Evolutionary conservation across 2,113 vertebrate species (phyloP).

Genomic region (Crotalus horridus): DNA sequence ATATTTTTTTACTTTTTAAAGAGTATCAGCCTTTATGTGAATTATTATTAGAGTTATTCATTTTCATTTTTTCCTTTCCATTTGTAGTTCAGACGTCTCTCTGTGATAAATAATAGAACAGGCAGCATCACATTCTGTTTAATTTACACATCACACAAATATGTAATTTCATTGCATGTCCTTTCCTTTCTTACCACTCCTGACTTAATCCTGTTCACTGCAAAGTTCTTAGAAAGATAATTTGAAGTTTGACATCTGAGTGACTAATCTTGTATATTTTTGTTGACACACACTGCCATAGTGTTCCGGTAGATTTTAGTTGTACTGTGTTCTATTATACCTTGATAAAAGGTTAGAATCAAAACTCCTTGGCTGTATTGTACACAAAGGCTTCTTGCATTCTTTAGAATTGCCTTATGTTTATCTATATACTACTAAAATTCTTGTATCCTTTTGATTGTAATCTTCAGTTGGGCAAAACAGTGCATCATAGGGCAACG

Average conservation of each 20-base stretch:
- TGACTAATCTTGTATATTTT: not conserved
- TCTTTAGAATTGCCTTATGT: not conserved
- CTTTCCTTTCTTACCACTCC: not conserved
- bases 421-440: not conserved
- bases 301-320: not conserved
- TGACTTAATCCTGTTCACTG: not conserved
- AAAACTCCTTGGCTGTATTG: not conserved
- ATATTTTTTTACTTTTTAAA: slow-evolving; percentile 33
- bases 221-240: not conserved
- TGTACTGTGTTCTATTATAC: not conserved
- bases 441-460: not conserved
- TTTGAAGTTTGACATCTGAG: not conserved
- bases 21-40: not conserved
- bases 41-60: not conserved
- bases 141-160: not conserved
- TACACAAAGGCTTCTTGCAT: not conserved
- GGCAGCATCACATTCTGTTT: not conserved
- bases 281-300: not conserved
- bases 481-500: not conserved
- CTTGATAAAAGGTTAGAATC: not conserved
- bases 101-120: not conserved
- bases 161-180: not conserved
- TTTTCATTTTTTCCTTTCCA: not conserved
- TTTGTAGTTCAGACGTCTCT: not conserved
- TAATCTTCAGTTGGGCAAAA: not conserved